Percentiles rank a stretch among this genome's conserved stretches.
These are phyloP conservation scores for Anas capensis DNA, from an alignment of 2,797 vertebrate species.

Conservation along the genomic window DNA sequence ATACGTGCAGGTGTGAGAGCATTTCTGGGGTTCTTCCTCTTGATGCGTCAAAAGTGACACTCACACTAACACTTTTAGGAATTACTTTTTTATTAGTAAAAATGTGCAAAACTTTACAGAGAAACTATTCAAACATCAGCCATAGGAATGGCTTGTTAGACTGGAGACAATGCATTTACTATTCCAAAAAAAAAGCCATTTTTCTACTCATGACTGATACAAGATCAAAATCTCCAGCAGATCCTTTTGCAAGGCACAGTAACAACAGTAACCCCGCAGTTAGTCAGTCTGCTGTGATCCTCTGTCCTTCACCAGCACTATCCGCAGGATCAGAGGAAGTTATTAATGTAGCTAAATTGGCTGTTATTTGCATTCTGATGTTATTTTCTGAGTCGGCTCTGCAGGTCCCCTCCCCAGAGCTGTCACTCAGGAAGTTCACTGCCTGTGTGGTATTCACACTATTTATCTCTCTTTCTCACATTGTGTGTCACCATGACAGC, in stretches of 20 bases:
- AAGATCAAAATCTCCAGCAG: background rate
- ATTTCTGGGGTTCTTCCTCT: background rate
- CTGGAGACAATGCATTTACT: background rate
- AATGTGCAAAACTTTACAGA: background rate
- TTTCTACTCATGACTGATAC: background rate
- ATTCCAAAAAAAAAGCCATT: background rate
- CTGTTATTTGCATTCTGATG: background rate
- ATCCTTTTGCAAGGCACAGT: background rate
- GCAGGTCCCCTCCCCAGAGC: background rate
- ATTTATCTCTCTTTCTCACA: conserved; percentile 37
- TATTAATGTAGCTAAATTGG: background rate
- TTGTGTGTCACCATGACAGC: conserved; percentile 29
- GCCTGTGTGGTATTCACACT: background rate
- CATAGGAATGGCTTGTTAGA: background rate
- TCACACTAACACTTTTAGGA: background rate
- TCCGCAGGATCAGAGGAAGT: background rate
- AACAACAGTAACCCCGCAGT: background rate
- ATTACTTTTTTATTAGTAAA: background rate
- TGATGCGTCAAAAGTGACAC: background rate
- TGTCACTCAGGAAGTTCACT: background rate
- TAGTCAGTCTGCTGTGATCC: background rate
- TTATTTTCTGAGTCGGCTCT: background rate
- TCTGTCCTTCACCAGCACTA: background rate
- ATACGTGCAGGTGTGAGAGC: background rate
- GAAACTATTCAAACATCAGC: background rate